Percentiles rank a stretch among this genome's conserved stretches.
phyloP scores from a whole-genome alignment of 2,113 vertebrate genomes.

The Larimichthys crocea region DNA sequence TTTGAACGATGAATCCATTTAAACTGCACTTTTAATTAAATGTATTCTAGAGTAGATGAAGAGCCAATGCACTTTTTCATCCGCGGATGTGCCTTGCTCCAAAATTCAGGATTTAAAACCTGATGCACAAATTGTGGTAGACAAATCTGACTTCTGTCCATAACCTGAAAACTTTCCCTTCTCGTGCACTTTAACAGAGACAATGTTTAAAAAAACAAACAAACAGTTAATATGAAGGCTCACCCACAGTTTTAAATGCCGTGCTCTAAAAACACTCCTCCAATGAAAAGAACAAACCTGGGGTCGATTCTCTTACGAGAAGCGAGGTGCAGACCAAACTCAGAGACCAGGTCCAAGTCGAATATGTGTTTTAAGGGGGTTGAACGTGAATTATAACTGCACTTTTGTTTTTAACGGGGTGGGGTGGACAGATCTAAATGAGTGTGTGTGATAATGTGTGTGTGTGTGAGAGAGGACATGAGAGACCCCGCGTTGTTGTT shows the following conservation, averaged over 20 bases:
- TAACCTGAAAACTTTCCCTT: slow-evolving; percentile 37
- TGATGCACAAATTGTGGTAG: slow-evolving; percentile 60
- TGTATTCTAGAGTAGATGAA: slow-evolving; percentile 47
- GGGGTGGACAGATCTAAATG: slow-evolving; percentile 20
- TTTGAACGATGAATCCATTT: slow-evolving; percentile 47
- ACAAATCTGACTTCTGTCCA: slow-evolving; percentile 47
- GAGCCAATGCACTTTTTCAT: slow-evolving; percentile 63
- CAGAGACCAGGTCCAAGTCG: slow-evolving; percentile 58
- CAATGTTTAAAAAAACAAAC: neutral
- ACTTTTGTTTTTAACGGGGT: slow-evolving; percentile 69
- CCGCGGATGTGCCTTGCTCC: slow-evolving; percentile 79
- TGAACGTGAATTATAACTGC: slow-evolving; percentile 68
- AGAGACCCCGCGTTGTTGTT: neutral
- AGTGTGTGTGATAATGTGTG: neutral
- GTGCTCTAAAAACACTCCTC: slow-evolving; percentile 41
- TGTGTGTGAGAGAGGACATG: neutral
- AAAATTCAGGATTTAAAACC: slow-evolving; percentile 57
- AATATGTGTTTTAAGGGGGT: slow-evolving; percentile 34
- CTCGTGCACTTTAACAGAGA: slow-evolving; percentile 69
- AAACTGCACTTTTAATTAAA: slow-evolving; percentile 63
- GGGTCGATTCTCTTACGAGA: neutral
- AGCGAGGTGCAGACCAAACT: slow-evolving; percentile 78
- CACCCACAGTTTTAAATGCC: slow-evolving; percentile 3
- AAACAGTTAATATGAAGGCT: slow-evolving; percentile 15
- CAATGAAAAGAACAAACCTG: slow-evolving; percentile 8